Evolutionary conservation across 2,888 invertebrate species (phyloP).

Genomic region (Anodontia alba): DNA sequence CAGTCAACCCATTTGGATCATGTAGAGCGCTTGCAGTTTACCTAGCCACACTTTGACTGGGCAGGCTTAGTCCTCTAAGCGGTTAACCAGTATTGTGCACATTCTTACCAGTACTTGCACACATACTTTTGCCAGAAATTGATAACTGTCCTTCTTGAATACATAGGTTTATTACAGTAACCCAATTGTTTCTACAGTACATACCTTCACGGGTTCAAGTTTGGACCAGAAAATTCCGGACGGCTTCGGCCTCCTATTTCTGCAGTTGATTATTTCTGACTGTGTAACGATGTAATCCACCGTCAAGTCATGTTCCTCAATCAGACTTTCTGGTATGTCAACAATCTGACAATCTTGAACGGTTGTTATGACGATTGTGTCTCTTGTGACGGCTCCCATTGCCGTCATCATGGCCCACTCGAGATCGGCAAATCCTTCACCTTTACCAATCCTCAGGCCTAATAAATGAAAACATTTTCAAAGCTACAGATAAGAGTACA

Average conservation of each 20-base stretch:
- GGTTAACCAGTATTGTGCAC: no score
- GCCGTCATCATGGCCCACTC: slow-evolving; percentile 93
- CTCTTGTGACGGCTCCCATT: slow-evolving; percentile 91
- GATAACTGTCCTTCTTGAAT: no score
- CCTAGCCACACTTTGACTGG: no score
- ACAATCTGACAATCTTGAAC: slow-evolving; percentile 92
- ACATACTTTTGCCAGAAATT: no score
- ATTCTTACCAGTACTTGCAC: no score
- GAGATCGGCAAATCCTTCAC: slow-evolving; percentile 94
- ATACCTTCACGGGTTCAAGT: slow-evolving; percentile 84
- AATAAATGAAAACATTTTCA: slow-evolving; percentile 33
- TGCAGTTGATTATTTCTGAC: slow-evolving; percentile 90
- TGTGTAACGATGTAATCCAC: slow-evolving; percentile 95
- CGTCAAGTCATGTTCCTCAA: slow-evolving; percentile 92
- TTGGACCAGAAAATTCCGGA: slow-evolving; percentile 92
- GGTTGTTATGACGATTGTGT: slow-evolving; percentile 91
- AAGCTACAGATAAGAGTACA: not conserved
- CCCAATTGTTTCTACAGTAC: no score
- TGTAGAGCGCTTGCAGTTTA: no score
- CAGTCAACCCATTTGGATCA: no score
- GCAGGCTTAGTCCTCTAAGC: no score
- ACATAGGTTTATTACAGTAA: no score
- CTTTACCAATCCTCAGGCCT: slow-evolving; percentile 93
- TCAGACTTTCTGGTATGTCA: slow-evolving; percentile 90
- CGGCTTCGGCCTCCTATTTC: slow-evolving; percentile 88